Percentiles rank a stretch among this genome's conserved stretches.
Evolutionary conservation across 2,888 invertebrate species (phyloP).

Genomic region (Aquatica leii): DNA sequence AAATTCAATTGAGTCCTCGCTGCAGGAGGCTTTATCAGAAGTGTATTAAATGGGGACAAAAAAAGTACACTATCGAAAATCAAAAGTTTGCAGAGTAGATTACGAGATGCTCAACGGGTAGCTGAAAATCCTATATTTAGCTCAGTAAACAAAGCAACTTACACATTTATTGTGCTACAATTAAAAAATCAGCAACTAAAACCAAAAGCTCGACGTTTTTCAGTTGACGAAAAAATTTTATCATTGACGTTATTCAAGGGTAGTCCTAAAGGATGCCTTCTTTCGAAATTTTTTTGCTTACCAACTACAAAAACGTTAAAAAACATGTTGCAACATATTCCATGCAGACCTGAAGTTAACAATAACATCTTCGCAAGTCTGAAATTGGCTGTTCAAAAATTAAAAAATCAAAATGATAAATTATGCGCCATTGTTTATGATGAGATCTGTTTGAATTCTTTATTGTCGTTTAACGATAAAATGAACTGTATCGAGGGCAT

Average conservation of each 20-base stretch:
- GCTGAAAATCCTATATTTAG: too few species aligned
- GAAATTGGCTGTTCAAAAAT: neutral
- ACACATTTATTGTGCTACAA: neutral
- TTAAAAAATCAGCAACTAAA: neutral
- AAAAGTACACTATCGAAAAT: too few species aligned
- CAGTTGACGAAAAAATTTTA: constrained; percentile 15
- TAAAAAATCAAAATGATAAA: neutral
- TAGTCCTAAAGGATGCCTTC: constrained; percentile 23
- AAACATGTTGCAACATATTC: neutral
- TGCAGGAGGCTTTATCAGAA: too few species aligned
- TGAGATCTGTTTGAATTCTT: neutral
- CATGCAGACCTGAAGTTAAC: neutral
- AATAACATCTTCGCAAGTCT: neutral
- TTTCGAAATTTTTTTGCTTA: constrained; percentile 29
- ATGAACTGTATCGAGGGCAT: neutral
- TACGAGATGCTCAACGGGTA: too few species aligned
- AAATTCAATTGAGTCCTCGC: too few species aligned
- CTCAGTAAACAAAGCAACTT: neutral
- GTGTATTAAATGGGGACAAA: too few species aligned
- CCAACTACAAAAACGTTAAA: constrained; percentile 26
- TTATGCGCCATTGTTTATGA: neutral
- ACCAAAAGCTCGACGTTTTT: neutral
- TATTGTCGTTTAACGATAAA: neutral
- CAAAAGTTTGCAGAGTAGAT: too few species aligned
- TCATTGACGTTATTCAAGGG: constrained; percentile 34